phyloP scores from a whole-genome alignment of 2,888 invertebrate genomes.

The Nemurella pictetii region DNA sequence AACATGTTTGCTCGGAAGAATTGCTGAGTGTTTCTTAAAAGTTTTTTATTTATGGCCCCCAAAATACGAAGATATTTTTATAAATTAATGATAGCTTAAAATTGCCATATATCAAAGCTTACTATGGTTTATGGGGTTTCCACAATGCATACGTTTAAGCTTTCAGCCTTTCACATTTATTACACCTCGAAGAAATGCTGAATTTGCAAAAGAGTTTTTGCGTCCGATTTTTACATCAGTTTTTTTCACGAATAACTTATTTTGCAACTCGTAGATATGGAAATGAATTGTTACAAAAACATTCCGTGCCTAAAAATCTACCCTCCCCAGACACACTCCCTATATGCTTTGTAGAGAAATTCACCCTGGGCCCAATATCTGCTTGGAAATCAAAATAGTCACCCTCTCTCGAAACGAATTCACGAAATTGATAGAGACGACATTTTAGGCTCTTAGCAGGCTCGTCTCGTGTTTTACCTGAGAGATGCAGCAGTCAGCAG shows the following conservation, averaged over 20 bases:
- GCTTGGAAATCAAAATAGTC: no score
- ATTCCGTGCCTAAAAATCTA: not conserved
- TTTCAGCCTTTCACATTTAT: not conserved
- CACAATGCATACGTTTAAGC: not conserved
- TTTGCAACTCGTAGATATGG: not conserved
- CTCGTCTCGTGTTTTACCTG: no score
- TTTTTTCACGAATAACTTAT: not conserved
- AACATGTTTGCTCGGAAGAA: constrained; percentile 8
- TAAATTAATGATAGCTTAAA: constrained; percentile 10
- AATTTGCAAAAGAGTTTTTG: not conserved
- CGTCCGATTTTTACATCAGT: not conserved
- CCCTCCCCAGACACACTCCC: no score
- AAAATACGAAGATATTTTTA: constrained; percentile 17
- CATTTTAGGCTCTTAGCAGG: no score
- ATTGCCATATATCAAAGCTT: constrained; percentile 1
- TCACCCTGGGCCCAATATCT: no score
- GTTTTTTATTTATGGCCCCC: constrained; percentile 14
- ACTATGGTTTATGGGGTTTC: not conserved
- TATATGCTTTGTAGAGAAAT: no score
- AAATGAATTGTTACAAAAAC: not conserved
- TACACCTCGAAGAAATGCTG: not conserved
- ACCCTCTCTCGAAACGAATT: no score
- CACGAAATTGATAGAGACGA: no score
- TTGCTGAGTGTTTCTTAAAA: constrained; percentile 14
- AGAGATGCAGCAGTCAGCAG: no score